Base-by-base conservation (phyloP, 2,888 invertebrate genomes). In the Embidobia sp. region DNA sequence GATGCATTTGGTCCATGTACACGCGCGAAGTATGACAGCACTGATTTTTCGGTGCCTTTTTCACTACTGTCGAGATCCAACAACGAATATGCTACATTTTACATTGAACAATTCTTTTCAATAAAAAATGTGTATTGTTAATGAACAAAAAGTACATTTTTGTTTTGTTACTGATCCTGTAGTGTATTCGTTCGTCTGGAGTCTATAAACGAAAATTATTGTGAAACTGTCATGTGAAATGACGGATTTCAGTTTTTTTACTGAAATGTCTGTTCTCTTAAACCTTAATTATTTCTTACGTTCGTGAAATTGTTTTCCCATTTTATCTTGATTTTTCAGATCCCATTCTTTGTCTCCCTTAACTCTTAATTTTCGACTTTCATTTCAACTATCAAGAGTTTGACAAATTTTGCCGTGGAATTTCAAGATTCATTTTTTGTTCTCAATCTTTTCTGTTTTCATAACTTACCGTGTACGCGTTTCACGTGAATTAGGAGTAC, bases 171-270 rank as follows among this genome's bases (percentile, higher is more conserved):
- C 6, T 22, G 22, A 22, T 4, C 22, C 6, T 22, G 53, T 31
- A 13, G 40, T 48, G 19, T 46, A 29, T 48, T 67, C 48, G 48
- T 48, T 67, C 6, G 8, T 27, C 27, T 0, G 0, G 29, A 49
- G 49, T 40, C 1, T 31, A 13, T 16, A 33, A 29, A 8, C 44
- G 53, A 53, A 61, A 61, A 46, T 18, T 35, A 35, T 31, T 83
- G 80, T 84, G 80, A 81, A 82, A 79, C 80, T 81, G 78, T 81
- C 80, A 80, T 82, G 81, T 83, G 27, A 61, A 67, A 69, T 69
- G 57, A 69, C 63, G 53, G 53, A 66, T 37, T 66, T 51, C 64
- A 57, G 13, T 69, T 53, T 64, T 31, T 42, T 40, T 66, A 22
- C 64, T 73, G 33, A n/a, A 57, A 49, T 63, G 15, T 75, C 53